phyloP scores from a whole-genome alignment of 1,140 invertebrate species.

The Polyergus mexicanus region DNA sequence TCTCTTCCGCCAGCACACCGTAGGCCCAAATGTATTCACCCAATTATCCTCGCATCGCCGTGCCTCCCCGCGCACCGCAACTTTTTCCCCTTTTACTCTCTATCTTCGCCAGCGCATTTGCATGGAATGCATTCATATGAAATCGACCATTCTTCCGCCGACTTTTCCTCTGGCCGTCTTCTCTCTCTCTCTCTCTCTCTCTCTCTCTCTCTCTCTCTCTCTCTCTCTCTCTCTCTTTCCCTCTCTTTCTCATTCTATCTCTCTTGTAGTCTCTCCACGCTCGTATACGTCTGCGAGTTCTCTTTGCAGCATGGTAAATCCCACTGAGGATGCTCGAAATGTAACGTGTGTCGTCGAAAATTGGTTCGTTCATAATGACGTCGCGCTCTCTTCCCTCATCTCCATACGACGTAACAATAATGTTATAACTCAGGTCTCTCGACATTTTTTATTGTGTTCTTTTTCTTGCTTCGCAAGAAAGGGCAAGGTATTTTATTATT shows the following conservation, averaged over 20 bases:
- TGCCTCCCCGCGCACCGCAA: slow-evolving; percentile 44
- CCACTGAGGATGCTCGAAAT: slow-evolving; percentile 70
- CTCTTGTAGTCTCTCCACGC: slow-evolving; percentile 8
- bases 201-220: neutral
- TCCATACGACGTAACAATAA: neutral
- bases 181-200: slow-evolving; percentile 4
- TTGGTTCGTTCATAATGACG: slow-evolving; percentile 74
- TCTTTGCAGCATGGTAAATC: slow-evolving; percentile 59
- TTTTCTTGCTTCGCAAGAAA: neutral
- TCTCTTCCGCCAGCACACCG: slow-evolving; percentile 46
- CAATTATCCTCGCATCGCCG: slow-evolving; percentile 75
- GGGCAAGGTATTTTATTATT: neutral
- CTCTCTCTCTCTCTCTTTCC: slow-evolving; percentile 16
- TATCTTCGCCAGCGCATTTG: slow-evolving; percentile 66
- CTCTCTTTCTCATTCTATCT: slow-evolving; percentile 5
- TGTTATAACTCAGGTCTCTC: slow-evolving; percentile 21
- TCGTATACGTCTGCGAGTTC: slow-evolving; percentile 16
- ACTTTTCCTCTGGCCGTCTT: slow-evolving; percentile 57
- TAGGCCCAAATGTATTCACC: slow-evolving; percentile 74
- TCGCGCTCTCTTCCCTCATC: slow-evolving; percentile 22
- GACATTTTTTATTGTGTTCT: neutral
- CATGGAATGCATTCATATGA: slow-evolving; percentile 78
- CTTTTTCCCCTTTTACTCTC: slow-evolving; percentile 47
- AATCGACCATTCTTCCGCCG: slow-evolving; percentile 76
- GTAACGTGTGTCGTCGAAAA: slow-evolving; percentile 68